phyloP scores from a whole-genome alignment of 2,113 vertebrate genomes.

The Psephotus haematonotus region DNA sequence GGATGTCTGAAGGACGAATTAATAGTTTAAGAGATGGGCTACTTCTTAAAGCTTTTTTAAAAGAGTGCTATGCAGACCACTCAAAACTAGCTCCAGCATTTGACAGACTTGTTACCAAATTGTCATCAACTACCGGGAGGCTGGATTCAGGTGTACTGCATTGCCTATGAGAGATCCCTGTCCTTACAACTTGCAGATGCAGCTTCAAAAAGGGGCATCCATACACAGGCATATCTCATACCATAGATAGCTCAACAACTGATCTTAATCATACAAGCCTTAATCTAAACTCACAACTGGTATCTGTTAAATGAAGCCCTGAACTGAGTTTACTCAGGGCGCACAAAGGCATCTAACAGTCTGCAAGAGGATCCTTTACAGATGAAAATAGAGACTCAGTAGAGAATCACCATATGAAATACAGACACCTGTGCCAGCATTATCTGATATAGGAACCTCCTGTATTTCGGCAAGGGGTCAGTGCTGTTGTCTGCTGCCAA shows the following conservation, averaged over 20 bases:
- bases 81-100: background rate
- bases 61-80: background rate
- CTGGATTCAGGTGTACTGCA: background rate
- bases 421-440: background rate
- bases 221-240: background rate
- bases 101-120: background rate
- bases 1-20: background rate
- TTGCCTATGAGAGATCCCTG: background rate
- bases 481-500: background rate
- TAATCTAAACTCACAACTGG: background rate
- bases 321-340: background rate
- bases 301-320: background rate
- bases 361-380: background rate
- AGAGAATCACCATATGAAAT: background rate
- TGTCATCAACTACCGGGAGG: background rate
- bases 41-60: background rate
- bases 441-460: background rate
- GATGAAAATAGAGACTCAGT: background rate
- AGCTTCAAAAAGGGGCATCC: background rate
- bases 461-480: background rate
- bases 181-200: background rate
- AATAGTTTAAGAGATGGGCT: background rate
- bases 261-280: background rate
- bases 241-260: background rate
- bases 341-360: background rate